phyloP scores from a whole-genome alignment of 1,140 invertebrate genomes.

The Nymphalis io region DNA sequence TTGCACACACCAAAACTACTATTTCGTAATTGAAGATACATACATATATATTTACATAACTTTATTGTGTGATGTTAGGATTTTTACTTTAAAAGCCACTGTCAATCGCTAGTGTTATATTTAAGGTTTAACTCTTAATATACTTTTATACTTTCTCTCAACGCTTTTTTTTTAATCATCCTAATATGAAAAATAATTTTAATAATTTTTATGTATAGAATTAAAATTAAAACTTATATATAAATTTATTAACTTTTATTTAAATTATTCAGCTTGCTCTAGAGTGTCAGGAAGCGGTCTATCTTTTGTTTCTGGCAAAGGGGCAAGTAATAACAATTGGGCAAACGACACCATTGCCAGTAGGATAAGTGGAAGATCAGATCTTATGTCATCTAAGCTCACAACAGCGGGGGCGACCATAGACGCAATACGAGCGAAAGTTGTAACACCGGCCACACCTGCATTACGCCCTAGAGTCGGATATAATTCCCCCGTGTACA shows the following conservation, averaged over 20 bases:
- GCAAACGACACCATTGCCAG: conserved; percentile 52
- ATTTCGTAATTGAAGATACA: not conserved
- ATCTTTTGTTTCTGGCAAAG: conserved; percentile 73
- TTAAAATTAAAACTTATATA: not conserved
- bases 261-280: conserved; percentile 60
- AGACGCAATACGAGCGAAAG: conserved; percentile 84
- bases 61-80: conserved; percentile 5
- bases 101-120: not conserved
- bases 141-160: conserved; percentile 11
- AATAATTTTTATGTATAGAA: not conserved
- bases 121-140: conserved; percentile 4
- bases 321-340: conserved; percentile 61
- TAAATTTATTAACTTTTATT: conserved; percentile 22
- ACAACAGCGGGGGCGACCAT: conserved; percentile 85
- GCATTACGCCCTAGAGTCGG: conserved; percentile 85
- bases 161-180: not conserved
- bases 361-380: conserved; percentile 61
- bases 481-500: conserved; percentile 86
- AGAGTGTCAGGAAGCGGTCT: conserved; percentile 66
- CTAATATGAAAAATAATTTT: not conserved
- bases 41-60: not conserved
- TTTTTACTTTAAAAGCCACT: conserved; percentile 1
- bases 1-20: conserved; percentile 11
- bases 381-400: conserved; percentile 79
- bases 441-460: conserved; percentile 83